phyloP scores from a whole-genome alignment of 2,888 invertebrate genomes.

The Eupithecia subumbrata region DNA sequence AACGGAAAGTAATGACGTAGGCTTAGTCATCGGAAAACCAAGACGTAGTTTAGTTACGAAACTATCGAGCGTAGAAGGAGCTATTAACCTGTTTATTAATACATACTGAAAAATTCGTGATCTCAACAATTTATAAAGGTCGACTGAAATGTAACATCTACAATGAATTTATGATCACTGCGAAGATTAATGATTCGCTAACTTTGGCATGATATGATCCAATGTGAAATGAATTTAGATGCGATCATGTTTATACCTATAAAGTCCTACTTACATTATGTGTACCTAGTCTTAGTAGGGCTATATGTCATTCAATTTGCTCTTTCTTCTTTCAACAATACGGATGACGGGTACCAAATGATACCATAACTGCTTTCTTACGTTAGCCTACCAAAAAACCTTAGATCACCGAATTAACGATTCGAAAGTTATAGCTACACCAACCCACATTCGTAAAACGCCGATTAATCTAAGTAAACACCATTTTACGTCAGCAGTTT shows the following conservation, averaged over 20 bases:
- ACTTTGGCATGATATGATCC: constrained; percentile 6
- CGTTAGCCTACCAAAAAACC: background rate
- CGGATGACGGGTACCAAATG: background rate
- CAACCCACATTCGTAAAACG: background rate
- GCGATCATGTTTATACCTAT: constrained; percentile 5
- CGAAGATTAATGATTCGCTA: constrained; percentile 7
- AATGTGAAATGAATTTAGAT: constrained; percentile 10
- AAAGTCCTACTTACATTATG: background rate
- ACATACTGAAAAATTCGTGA: constrained; percentile 12
- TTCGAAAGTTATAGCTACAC: constrained; percentile 3
- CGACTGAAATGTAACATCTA: constrained; percentile 12
- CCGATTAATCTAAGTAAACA: constrained; percentile 7
- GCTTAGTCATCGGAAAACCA: constrained; percentile 19
- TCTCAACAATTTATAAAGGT: constrained; percentile 16
- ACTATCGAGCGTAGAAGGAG: constrained; percentile 10
- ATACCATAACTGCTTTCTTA: background rate
- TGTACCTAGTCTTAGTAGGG: background rate
- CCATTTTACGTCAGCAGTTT: background rate
- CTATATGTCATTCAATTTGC: background rate
- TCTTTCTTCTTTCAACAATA: background rate
- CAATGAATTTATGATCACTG: constrained; percentile 12
- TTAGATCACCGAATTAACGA: constrained; percentile 7
- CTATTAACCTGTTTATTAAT: constrained; percentile 22
- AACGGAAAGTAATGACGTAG: constrained; percentile 23
- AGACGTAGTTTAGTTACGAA: constrained; percentile 17